Evolutionary conservation across 2,888 invertebrate genomes (phyloP), one percentile per base, ranked within the genome.

Genomic region (Carcina quercana): DNA sequence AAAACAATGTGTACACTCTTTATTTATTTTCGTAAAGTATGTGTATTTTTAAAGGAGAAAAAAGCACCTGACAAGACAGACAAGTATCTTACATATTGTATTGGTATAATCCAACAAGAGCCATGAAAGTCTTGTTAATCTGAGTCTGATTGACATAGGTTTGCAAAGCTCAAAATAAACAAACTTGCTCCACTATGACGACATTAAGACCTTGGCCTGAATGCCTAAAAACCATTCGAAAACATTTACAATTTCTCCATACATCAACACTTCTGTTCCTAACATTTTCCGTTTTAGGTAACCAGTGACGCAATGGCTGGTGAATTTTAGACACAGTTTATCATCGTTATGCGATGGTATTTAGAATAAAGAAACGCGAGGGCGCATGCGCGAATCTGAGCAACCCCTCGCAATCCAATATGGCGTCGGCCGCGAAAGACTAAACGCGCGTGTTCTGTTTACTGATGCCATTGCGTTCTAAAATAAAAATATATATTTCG

Each of bases 391-490:
- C 59, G 42, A 54, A 52, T 42, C 38, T 37, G 45, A 54, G 44
- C 64, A 59, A 60, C 75, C 75, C 76, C 78, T 57, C 62, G 54
- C 54, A 50, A 69, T 69, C 65, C 79, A 82, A 82, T 79, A 82
- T 82, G 82, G 82, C 82, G 79, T 40, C 66, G 64, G 49, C 59
- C 78, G 79, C 78, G 80, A 74, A 61, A 60, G 68, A 62, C 60
- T 53, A 52, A 69, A 61, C 79, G 80, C 82, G 79, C 78, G 69
- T 60, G 53, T 45, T 55, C 43, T 74, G 66, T 74, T 74, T 68
- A 65, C 61, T n/a, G n/a, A 61, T 47, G 38, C 37, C 38, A 40
- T 44, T 41, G 29, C 35, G 36, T 50, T 40, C 42, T 32, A 15
- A 27, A 31, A 24, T 41, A n/a, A n/a, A n/a, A n/a, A n/a, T n/a